phyloP scores from a whole-genome alignment of 2,113 vertebrate species.

The Sakesphorus luctuosus region DNA sequence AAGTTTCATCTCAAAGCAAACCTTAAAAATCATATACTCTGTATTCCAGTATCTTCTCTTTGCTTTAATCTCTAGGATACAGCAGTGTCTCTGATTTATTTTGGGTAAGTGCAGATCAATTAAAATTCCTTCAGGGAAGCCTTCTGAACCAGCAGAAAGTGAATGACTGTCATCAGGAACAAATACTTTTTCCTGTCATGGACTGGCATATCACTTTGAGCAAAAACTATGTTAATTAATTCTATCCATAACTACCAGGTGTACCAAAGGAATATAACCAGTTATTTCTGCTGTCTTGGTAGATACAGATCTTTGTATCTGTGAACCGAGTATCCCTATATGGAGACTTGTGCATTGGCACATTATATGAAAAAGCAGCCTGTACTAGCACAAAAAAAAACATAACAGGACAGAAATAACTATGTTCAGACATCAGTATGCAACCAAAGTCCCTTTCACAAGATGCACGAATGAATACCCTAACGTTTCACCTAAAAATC shows the following conservation, averaged over 20 bases:
- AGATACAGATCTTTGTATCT: constrained; percentile 18
- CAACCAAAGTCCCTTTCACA: constrained; percentile 12
- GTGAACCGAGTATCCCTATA: background rate
- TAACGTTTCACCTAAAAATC: background rate
- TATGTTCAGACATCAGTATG: constrained; percentile 44
- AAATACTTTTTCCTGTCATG: constrained; percentile 67
- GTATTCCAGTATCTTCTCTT: constrained; percentile 48
- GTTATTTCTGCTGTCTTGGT: background rate
- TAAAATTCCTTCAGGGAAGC: constrained; percentile 71
- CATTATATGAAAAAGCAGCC: background rate
- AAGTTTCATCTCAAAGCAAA: constrained; percentile 45
- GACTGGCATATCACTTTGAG: constrained; percentile 42
- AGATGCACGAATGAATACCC: constrained; percentile 1
- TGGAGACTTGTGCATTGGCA: background rate
- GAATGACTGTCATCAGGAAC: constrained; percentile 68
- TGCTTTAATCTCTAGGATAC: constrained; percentile 65
- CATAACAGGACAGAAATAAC: constrained; percentile 51
- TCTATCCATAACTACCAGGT: constrained; percentile 46
- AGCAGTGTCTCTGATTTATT: constrained; percentile 70
- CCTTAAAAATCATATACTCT: constrained; percentile 40
- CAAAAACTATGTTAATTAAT: constrained; percentile 71
- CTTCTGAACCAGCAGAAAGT: constrained; percentile 71
- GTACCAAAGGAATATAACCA: constrained; percentile 57
- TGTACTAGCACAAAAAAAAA: constrained; percentile 42
- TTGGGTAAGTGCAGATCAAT: constrained; percentile 73